Evolutionary conservation across 1,140 invertebrate genomes (phyloP), one percentile per base, ranked within the genome.

Genomic region (Euschistus heros): DNA sequence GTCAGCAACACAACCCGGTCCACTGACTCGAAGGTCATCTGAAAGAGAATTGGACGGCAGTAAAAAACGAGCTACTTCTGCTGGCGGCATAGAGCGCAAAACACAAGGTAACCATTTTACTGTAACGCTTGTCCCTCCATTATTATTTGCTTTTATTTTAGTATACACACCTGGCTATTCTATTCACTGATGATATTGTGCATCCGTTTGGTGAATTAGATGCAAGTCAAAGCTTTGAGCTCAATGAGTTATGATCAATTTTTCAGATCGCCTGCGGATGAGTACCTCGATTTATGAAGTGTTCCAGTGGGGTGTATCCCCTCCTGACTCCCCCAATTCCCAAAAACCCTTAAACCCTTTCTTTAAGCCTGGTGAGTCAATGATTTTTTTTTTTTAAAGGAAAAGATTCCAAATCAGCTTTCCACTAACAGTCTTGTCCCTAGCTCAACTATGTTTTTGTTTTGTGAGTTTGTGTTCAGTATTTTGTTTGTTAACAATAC

Each of bases 11-110:
- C 33, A 37, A 37, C 84, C 84, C 75, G 70, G 70, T 7, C 84
- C 86, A 69, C 80, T 91, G 69, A 87, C 87, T 62, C 85, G 88
- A 77, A 82, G 88, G 72, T 87, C 87, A 69, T 90, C 87, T 52
- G 88, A 90, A 74, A 80, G 89, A 50, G 89, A 91, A 72, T 78
- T 90, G 64, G 86, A 86, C 68, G 86, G 84, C 70, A 86, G 86
- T 74, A 91, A 89, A 75, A 91, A 92, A 79, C 81, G 87, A 71
- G 85, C 86, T 60, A 86, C 85, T 59, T 88, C 86, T 59, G 86
- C 86, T 42, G 81, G 84, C 66, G 84, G 84, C 30, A 79, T 88
- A 62, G 85, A 88, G 73, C 79, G 86, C 69, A 84, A 84, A 70
- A 79, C 80, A 55, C 52, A 66, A 63, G 83, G 77, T 60, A 80